Conservation (phyloP, 2,888 invertebrate species). For the Agrotis puta region DNA sequence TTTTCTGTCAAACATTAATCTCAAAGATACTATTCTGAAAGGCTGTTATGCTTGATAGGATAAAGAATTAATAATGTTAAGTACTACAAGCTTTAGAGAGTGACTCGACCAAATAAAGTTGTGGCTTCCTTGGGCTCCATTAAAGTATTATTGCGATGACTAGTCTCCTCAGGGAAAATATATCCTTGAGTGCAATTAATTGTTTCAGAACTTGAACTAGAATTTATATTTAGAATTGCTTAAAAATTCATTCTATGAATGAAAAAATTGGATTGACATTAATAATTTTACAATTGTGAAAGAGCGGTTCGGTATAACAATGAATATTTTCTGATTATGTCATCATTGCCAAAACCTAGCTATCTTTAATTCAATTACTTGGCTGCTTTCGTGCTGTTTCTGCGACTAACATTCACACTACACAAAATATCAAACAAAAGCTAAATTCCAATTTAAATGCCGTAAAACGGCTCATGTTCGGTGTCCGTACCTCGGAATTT, state of each 20-base stretch:
- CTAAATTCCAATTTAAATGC: constrained; percentile 18
- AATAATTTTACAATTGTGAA: neutral
- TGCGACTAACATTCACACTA: neutral
- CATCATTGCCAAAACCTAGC: neutral
- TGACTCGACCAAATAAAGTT: constrained; percentile 65
- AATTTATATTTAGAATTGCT: neutral
- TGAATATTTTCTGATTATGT: neutral
- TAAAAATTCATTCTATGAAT: neutral
- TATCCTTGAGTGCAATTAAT: constrained; percentile 48
- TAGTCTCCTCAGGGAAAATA: constrained; percentile 60
- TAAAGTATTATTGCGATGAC: constrained; percentile 65
- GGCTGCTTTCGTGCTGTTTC: neutral
- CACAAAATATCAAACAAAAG: constrained; percentile 14
- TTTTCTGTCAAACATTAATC: constrained; percentile 64
- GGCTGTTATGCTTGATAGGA: constrained; percentile 69
- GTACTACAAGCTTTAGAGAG: constrained; percentile 66
- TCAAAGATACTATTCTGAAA: constrained; percentile 71
- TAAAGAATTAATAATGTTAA: constrained; percentile 79
- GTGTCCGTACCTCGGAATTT: constrained; percentile 30
- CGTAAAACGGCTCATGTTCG: constrained; percentile 6
- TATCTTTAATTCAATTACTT: neutral
- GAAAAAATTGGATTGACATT: constrained; percentile 10
- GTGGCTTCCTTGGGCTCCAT: constrained; percentile 63
- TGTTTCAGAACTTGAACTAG: constrained; percentile 12
- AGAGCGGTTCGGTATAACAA: neutral